phyloP scores from a whole-genome alignment of 2,797 vertebrate genomes.

The Acanthurus leucopareius region DNA sequence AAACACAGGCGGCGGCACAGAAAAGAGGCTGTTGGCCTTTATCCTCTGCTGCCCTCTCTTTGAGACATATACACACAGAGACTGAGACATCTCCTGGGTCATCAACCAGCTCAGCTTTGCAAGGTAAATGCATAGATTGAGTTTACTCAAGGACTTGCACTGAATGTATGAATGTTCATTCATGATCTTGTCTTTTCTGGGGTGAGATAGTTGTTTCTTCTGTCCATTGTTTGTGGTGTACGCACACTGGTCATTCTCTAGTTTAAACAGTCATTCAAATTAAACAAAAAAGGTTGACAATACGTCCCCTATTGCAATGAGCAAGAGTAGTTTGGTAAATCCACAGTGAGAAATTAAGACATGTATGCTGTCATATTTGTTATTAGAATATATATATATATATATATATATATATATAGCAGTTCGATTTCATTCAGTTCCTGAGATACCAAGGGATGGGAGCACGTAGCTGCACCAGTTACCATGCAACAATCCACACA shows the following conservation, averaged over 20 bases:
- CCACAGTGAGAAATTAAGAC: background rate
- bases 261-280: constrained; percentile 12
- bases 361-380: background rate
- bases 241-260: background rate
- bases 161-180: constrained; percentile 5
- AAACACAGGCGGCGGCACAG: constrained; percentile 30
- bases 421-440: constrained; percentile 14
- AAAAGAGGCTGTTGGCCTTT: constrained; percentile 42
- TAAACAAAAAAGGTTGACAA: constrained; percentile 28
- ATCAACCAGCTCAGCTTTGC: constrained; percentile 72
- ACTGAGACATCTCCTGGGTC: constrained; percentile 61
- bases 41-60: constrained; percentile 51
- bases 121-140: constrained; percentile 85
- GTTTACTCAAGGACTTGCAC: constrained; percentile 6
- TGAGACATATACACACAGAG: constrained; percentile 34
- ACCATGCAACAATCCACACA: constrained; percentile 24
- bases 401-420: too few species aligned
- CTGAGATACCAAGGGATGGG: background rate
- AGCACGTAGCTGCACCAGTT: constrained; percentile 18
- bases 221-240: constrained; percentile 30
- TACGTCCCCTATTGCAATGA: background rate
- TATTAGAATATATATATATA: background rate
- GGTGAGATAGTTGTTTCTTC: constrained; percentile 11
- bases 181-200: background rate
- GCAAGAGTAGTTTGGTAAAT: background rate